Evolutionary conservation across 2,797 vertebrate genomes (phyloP), one percentile per base, ranked within the genome.

Genomic region (Falco peregrinus): DNA sequence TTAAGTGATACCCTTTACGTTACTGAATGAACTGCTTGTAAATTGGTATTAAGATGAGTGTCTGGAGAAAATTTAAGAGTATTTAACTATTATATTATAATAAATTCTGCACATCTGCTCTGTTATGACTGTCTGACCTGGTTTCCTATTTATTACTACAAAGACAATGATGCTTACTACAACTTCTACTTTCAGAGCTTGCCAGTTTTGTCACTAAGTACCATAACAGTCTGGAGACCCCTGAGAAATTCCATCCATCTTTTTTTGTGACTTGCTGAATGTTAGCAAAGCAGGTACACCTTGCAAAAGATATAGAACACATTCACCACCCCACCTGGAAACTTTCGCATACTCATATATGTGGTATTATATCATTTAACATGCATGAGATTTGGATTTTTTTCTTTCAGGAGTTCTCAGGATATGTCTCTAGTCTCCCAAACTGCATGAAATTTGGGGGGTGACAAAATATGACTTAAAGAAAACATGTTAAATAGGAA

Each of bases 321-420:
- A 37, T 50, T 7, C n/a, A 64, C 11, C 8, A 54, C 12, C 7
- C 24, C 0, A 0, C 25, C 21, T 28, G 77, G 0, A 0, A 73
- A 56, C 29, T 69, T 77, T 61, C 19, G 56, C 5, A 5, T 35
- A 10, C 2, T 65, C 21, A 16, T 13, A 39, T 41, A 28, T 68
- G 84, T 83, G 22, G 8, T 76, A 41, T 26, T 76, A 43, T 18
- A 19, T 43, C 17, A 65, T 76, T 41, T 12, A 65, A 11, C 2
- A 25, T 24, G 25, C 11, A 71, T 28, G 39, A 50, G 12, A 59
- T 51, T n/a, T 51, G 11, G 9, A 7, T 28, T 21, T 85, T 35
- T 77, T 65, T 35, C n/a, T 43, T 89, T 85, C 25, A 24, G 22
- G 26, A 54, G 7, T 68, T 89, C 43, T 65, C 35, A 56, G 25